Percentiles rank a stretch among this genome's conserved stretches.
Conservation (phyloP, 2,888 invertebrate genomes). For the Drosophila maculinotata region DNA sequence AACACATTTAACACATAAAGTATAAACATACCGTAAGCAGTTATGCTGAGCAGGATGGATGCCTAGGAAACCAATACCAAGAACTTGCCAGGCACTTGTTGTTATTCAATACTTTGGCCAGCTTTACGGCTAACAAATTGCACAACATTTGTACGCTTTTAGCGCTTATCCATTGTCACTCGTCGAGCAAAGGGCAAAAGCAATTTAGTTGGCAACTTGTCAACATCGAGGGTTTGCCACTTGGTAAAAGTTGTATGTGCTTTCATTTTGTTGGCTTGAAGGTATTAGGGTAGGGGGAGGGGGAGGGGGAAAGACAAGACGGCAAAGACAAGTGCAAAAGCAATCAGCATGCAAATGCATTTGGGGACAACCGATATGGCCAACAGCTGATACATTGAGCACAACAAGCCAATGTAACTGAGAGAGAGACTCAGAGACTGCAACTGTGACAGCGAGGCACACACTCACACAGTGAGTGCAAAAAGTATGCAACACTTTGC, state of each 20-base stretch:
- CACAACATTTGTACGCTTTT: constrained; percentile 60
- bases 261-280: constrained; percentile 10
- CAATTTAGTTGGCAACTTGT: constrained; percentile 60
- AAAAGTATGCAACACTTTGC: constrained; percentile 35
- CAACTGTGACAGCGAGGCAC: constrained; percentile 1
- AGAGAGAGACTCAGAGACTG: constrained; percentile 2
- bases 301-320: constrained; percentile 43
- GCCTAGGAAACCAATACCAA: constrained; percentile 13
- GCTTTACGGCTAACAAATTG: constrained; percentile 63
- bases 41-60: neutral
- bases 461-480: constrained; percentile 15
- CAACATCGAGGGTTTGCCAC: constrained; percentile 42
- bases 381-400: constrained; percentile 36
- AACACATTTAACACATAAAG: constrained; percentile 18
- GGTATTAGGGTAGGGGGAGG: neutral
- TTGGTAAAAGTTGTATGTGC: constrained; percentile 43
- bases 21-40: constrained; percentile 6
- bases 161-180: constrained; percentile 39
- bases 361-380: constrained; percentile 40
- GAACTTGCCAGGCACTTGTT: constrained; percentile 33
- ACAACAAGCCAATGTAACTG: constrained; percentile 42
- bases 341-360: constrained; percentile 71
- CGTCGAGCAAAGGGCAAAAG: constrained; percentile 22
- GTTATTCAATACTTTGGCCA: constrained; percentile 57
- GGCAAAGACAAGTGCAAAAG: constrained; percentile 34